Evolutionary conservation across 2,888 invertebrate genomes (phyloP).

Genomic region (Labia minor): DNA sequence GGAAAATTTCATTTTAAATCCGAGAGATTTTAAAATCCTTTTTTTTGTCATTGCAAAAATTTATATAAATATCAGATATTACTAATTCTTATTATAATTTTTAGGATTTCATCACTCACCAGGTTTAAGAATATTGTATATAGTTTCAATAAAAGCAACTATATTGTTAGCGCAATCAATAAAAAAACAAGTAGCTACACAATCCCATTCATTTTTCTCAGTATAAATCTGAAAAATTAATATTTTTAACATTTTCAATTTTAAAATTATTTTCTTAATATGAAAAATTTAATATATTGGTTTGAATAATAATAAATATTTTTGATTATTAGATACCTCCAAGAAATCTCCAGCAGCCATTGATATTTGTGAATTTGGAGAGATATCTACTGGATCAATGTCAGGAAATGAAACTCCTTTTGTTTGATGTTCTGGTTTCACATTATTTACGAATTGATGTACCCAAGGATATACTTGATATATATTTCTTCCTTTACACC

Average conservation of each 20-base stretch:
- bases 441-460: constrained; percentile 86
- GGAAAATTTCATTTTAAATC: no score
- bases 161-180: constrained; percentile 97
- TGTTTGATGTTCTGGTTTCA: constrained; percentile 69
- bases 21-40: no score
- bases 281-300: not conserved
- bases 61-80: not conserved
- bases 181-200: constrained; percentile 94
- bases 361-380: constrained; percentile 61
- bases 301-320: not conserved
- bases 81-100: no score
- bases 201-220: constrained; percentile 66
- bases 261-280: not conserved
- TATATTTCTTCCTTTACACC: constrained; percentile 53
- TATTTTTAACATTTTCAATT: not conserved
- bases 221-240: constrained; percentile 49
- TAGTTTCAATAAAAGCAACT: constrained; percentile 86
- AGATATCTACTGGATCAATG: constrained; percentile 59
- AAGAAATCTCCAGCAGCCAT: constrained; percentile 97
- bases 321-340: constrained; percentile 54
- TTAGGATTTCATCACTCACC: no score
- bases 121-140: constrained; percentile 78
- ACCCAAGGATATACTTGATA: constrained; percentile 88
- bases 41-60: no score
- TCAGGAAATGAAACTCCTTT: constrained; percentile 76